phyloP scores from a whole-genome alignment of 2,888 invertebrate genomes.

The Amblyjoppa fuscipennis region DNA sequence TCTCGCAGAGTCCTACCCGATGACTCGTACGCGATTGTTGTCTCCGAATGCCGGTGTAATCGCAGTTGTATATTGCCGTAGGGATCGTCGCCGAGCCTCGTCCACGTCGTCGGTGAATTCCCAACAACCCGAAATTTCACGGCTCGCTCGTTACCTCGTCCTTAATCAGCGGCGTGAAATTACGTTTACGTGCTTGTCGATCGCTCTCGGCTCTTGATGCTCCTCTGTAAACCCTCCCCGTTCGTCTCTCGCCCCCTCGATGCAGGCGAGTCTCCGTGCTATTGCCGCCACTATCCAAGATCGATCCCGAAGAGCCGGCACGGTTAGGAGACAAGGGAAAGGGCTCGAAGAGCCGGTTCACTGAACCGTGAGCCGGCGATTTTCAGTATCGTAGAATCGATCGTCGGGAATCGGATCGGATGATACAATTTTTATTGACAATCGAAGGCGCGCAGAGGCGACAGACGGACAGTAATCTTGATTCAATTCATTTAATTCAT shows the following conservation, averaged over 20 bases:
- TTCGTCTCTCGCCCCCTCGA: not conserved
- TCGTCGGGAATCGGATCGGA: not conserved
- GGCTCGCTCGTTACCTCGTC: constrained; percentile 73
- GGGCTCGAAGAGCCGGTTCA: not conserved
- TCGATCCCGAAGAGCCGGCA: constrained; percentile 47
- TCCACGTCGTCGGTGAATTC: constrained; percentile 46
- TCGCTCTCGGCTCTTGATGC: constrained; percentile 46
- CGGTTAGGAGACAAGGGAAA: constrained; percentile 14
- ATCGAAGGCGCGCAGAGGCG: no score
- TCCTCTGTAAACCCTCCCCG: constrained; percentile 4
- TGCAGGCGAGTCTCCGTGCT: constrained; percentile 3
- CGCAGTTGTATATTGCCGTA: constrained; percentile 35
- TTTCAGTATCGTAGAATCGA: not conserved
- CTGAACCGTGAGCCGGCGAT: not conserved
- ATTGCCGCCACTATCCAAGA: constrained; percentile 41
- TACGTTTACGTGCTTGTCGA: constrained; percentile 72
- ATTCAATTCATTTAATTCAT: no score
- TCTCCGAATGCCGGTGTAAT: constrained; percentile 27
- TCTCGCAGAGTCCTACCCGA: not conserved
- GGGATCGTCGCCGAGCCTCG: constrained; percentile 9
- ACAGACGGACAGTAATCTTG: no score
- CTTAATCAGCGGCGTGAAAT: constrained; percentile 73
- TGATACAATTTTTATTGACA: not conserved
- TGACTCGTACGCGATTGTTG: constrained; percentile 13
- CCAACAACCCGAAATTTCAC: constrained; percentile 69